phyloP scores from a whole-genome alignment of 2,888 invertebrate species.

The Drosophila phalerata region DNA sequence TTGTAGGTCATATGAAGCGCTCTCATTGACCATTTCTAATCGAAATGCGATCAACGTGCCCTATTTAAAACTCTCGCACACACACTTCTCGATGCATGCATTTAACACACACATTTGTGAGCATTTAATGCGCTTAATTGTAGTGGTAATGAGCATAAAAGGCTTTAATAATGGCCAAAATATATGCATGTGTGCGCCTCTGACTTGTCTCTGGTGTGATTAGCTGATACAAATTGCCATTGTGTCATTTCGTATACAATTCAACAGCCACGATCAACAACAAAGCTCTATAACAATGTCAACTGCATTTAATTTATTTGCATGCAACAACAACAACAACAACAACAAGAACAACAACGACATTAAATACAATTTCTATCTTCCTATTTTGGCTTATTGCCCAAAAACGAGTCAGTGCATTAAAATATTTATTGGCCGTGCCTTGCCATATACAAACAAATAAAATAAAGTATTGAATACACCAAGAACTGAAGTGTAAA shows the following conservation, averaged over 20 bases:
- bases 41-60: constrained; percentile 48
- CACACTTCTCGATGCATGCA: constrained; percentile 13
- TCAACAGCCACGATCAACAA: constrained; percentile 23
- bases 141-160: constrained; percentile 70
- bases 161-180: constrained; percentile 62
- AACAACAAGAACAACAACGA: constrained; percentile 22
- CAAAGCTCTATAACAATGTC: constrained; percentile 38
- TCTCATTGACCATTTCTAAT: constrained; percentile 38
- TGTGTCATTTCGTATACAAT: constrained; percentile 64
- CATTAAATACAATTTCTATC: neutral
- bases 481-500: constrained; percentile 9
- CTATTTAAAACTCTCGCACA: constrained; percentile 49
- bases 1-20: constrained; percentile 49
- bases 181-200: constrained; percentile 20
- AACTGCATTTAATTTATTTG: constrained; percentile 74
- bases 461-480: neutral
- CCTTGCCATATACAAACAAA: constrained; percentile 25
- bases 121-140: constrained; percentile 62
- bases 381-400: constrained; percentile 48
- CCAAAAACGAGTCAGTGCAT: constrained; percentile 39
- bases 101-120: constrained; percentile 24
- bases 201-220: constrained; percentile 60
- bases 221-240: constrained; percentile 72
- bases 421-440: constrained; percentile 28
- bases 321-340: too few species aligned